These are phyloP conservation scores for Coreius guichenoti DNA, from an alignment of 2,797 vertebrate species.

Conservation along the genomic window DNA sequence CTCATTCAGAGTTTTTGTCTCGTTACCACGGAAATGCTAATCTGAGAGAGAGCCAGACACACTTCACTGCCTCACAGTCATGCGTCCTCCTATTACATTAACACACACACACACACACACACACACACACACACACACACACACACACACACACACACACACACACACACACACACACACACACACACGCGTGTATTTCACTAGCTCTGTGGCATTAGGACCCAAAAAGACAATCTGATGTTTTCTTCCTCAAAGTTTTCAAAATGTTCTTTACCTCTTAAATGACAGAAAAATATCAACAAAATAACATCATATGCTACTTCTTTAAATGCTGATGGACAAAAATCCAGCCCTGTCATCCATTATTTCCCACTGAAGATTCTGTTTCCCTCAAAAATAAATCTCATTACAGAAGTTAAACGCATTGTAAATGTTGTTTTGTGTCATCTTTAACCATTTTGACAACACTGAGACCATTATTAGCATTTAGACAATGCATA, in stretches of 20 bases:
- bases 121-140: background rate
- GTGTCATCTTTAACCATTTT: background rate
- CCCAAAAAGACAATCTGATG: background rate
- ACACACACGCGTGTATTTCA: slow-evolving; percentile 1
- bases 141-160: background rate
- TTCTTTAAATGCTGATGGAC: background rate
- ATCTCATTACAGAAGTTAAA: background rate
- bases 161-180: slow-evolving; percentile 8
- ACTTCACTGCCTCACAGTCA: slow-evolving; percentile 30
- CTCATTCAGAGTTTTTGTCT: slow-evolving; percentile 19
- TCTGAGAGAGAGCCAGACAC: slow-evolving; percentile 27
- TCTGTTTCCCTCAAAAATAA: background rate
- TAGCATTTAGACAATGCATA: background rate
- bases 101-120: slow-evolving; percentile 29
- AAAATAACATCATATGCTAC: background rate
- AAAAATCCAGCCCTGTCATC: background rate
- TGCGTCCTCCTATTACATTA: slow-evolving; percentile 1
- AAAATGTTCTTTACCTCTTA: background rate
- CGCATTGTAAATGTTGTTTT: background rate
- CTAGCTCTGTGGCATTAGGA: background rate
- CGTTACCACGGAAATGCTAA: slow-evolving; percentile 36
- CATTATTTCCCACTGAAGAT: background rate
- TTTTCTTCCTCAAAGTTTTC: background rate
- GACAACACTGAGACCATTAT: background rate
- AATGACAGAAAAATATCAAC: background rate